Base-by-base conservation (phyloP, 92 coral and sea anemone species). In the Heteractis magnifica region DNA sequence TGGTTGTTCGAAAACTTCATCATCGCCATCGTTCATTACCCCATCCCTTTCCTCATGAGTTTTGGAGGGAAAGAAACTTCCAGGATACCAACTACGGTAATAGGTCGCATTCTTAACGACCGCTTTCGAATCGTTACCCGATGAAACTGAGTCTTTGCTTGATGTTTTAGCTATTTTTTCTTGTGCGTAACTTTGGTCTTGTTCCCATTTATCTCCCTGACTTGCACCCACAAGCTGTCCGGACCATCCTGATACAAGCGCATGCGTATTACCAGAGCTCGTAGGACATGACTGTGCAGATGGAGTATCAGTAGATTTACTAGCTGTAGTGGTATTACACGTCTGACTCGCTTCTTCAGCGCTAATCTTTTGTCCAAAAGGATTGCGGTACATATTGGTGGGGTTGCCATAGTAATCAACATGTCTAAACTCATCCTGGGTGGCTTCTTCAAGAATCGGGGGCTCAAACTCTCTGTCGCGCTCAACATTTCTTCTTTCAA, bases 371-470 rank as follows among this genome's bases (percentile, higher is more conserved):
- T 49, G 83, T 18, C 88, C 88, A 78, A 85, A 85, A 52, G 88
- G 88, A 78, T 85, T 71, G 15, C 79, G 83, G 60, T 85, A 85
- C 8, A 85, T 85, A 6, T 64, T 85, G 2, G 79, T 71, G 4
- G 88, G 88, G 77, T 85, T 78, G 55, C 88, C 88, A 71, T 85
- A 85, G 83, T 85, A 85, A 70, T 85, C 83, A 52, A 78, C 79
- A 44, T 52, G 79, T 8, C 14, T 12, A 41, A 68, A 20, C 73
- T 81, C 73, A 7, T 79, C 58, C 52, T 79, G 58, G 26, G 51
- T 49, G 6, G 49, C 56, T 60, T 79, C 44, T 60, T 79, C 49
- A 23, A 13, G 73, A 4, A 68, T 11, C 15, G 16, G 5, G 13
- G 49, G 23, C 10, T 62, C 70, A 59, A 59, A 59, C n/a, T 59